A percentile compares a stretch with the other conserved stretches of the same genome.
These are phyloP conservation scores for Agonopterix alstromeriana DNA, from an alignment of 2,888 invertebrate species.

Conservation along the genomic window DNA sequence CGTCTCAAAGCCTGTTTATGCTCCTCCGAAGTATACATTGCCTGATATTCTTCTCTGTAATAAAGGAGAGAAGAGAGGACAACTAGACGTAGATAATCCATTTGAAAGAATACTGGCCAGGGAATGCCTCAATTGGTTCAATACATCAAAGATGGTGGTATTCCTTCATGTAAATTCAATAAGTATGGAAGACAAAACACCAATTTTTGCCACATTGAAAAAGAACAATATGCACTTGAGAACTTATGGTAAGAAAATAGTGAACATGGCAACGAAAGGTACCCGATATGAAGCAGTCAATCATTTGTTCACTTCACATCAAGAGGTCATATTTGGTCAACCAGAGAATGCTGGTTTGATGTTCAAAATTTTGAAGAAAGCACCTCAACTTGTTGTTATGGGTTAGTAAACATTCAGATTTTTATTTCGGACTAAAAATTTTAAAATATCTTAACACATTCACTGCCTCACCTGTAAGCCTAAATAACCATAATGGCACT, in stretches of 20 bases:
- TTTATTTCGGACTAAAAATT: no score
- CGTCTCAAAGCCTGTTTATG: slow-evolving; percentile 80
- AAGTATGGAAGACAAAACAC: slow-evolving; percentile 78
- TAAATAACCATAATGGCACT: no score
- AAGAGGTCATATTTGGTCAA: slow-evolving; percentile 82
- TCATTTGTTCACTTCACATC: slow-evolving; percentile 79
- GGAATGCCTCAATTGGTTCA: slow-evolving; percentile 83
- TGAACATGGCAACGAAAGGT: slow-evolving; percentile 79
- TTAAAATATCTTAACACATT: no score
- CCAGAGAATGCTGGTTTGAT: slow-evolving; percentile 78
- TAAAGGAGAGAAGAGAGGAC: slow-evolving; percentile 30
- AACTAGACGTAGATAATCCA: slow-evolving; percentile 76
- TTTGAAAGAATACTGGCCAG: slow-evolving; percentile 84
- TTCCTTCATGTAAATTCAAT: slow-evolving; percentile 86
- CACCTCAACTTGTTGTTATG: slow-evolving; percentile 82
- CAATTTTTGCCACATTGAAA: slow-evolving; percentile 78
- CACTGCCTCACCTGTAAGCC: no score
- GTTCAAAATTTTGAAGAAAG: slow-evolving; percentile 81
- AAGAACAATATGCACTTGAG: slow-evolving; percentile 83
- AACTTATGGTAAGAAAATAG: slow-evolving; percentile 79
- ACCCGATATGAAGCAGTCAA: slow-evolving; percentile 82
- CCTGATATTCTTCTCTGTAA: slow-evolving; percentile 73
- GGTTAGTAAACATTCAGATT: slow-evolving; percentile 56
- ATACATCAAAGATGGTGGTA: slow-evolving; percentile 82
- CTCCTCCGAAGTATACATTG: slow-evolving; percentile 54